Base-by-base conservation (phyloP, 2,113 vertebrate species). In the Suncus etruscus region DNA sequence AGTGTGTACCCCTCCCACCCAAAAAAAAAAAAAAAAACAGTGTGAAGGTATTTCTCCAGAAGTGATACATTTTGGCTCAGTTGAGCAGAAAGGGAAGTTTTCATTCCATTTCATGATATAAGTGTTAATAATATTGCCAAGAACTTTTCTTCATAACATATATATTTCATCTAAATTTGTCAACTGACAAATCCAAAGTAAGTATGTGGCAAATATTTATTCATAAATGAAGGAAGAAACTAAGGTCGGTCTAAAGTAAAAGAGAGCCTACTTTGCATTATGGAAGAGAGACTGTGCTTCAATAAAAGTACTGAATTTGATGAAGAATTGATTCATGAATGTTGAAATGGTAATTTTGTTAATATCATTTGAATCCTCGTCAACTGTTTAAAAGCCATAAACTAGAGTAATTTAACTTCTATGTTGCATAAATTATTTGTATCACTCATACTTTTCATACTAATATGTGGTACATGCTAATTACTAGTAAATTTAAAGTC, bases 301-400 rank as follows among this genome's bases (percentile, higher is more conserved):
- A 69, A 47, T 70, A n/a, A 90, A n/a, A 90, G 11, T 51, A 25
- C 27, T 87, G 85, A 51, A 16, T 89, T 89, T 61, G 48, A 72
- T 72, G 50, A 45, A 76, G 79, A 65, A 32, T 6, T 68, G 16
- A 20, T 20, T 66, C 73, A 73, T 54, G 20, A 25, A 31, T n/a
- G 51, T 85, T 61, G 61, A 39, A 92, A 69, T 20, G 63, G 1
- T 47, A n/a, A 29, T 82, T 86, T 76, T 82, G 18, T 8, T 72
- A 2, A 39, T 82, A 82, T 25, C 11, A 73, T 72, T 85, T 81
- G 54, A 89, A 66, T 82, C 47, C 65, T 32, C 65, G 50, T 25
- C 50, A 83, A 86, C 50, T 4, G 65, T 65, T 86, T 82, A 14
- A 18, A 69, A 77, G 31, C 25, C 76, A 47, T 80, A 6, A 50